These are phyloP conservation scores for Argyresthia goedartella DNA, from an alignment of 2,888 invertebrate genomes.

Conservation along the genomic window DNA sequence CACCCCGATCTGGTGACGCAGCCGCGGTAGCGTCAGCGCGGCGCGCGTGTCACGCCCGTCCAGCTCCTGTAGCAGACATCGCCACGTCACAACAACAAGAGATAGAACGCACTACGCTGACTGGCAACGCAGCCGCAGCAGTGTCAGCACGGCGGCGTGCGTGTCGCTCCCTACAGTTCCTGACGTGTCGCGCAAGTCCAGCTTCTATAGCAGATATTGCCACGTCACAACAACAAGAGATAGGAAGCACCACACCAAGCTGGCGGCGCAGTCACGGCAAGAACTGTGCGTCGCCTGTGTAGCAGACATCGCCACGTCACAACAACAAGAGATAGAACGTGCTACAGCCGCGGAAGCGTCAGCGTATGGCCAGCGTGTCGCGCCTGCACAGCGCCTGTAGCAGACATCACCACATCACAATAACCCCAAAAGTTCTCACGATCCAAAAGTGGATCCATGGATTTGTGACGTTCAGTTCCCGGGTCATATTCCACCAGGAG, in stretches of 20 bases:
- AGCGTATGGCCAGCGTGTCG: too few species aligned
- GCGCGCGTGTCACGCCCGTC: constrained; percentile 69
- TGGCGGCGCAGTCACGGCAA: constrained; percentile 78
- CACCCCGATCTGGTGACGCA: constrained; percentile 82
- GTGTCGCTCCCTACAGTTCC: constrained; percentile 72
- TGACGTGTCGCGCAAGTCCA: too few species aligned
- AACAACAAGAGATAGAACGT: not conserved
- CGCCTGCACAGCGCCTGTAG: constrained; percentile 62
- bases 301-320: not conserved
- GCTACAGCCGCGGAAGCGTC: constrained; percentile 53
- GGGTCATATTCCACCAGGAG: too few species aligned
- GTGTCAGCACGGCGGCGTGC: constrained; percentile 67
- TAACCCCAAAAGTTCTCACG: too few species aligned
- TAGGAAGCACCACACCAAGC: constrained; percentile 81
- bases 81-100: not conserved
- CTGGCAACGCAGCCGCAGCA: constrained; percentile 23
- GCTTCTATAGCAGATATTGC: constrained; percentile 47
- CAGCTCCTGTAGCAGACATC: constrained; percentile 40
- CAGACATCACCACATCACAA: too few species aligned
- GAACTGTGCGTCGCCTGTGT: constrained; percentile 69
- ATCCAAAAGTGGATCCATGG: too few species aligned
- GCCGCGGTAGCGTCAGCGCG: constrained; percentile 73
- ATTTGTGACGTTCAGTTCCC: too few species aligned
- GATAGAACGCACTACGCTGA: not conserved
- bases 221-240: not conserved